Evolutionary conservation across 2,888 invertebrate genomes (phyloP).

Genomic region (Ichneumoninae sp.): DNA sequence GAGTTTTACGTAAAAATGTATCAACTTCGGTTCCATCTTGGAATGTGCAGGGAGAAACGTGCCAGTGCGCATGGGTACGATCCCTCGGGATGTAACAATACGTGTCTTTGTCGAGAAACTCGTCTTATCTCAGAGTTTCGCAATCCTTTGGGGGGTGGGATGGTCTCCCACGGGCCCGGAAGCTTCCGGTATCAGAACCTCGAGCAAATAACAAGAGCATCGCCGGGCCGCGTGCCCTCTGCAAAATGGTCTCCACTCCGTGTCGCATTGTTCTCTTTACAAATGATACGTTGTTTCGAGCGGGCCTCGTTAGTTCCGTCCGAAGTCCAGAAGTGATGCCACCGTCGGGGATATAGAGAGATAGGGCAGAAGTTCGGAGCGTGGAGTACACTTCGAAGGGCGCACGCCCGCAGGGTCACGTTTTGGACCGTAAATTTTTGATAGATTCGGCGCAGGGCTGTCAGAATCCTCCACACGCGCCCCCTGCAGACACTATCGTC

Average conservation of each 20-base stretch:
- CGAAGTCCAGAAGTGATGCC: neutral
- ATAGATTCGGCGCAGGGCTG: constrained; percentile 45
- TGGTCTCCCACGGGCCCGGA: constrained; percentile 7
- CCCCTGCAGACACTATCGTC: constrained; percentile 47
- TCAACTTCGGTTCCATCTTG: constrained; percentile 42
- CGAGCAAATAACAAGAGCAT: constrained; percentile 57
- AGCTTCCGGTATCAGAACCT: constrained; percentile 48
- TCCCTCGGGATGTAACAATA: constrained; percentile 57
- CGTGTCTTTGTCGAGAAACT: constrained; percentile 63
- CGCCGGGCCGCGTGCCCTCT: constrained; percentile 3
- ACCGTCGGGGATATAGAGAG: constrained; percentile 20
- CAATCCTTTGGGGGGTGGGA: constrained; percentile 51
- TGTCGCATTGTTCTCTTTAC: constrained; percentile 42
- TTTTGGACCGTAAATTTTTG: constrained; percentile 57
- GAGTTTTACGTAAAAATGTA: constrained; percentile 53
- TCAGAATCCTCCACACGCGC: constrained; percentile 25
- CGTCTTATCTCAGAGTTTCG: constrained; percentile 65
- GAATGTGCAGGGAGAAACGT: constrained; percentile 29
- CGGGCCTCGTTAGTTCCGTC: neutral
- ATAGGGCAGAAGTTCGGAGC: constrained; percentile 4
- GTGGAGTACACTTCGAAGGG: constrained; percentile 17
- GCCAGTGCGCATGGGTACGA: constrained; percentile 25
- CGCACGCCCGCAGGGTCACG: constrained; percentile 42
- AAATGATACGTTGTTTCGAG: constrained; percentile 25
- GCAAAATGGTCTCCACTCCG: constrained; percentile 19